Percentiles rank a stretch among this genome's conserved stretches.
These are phyloP conservation scores for Pipistrellus nathusii DNA, from an alignment of 2,797 vertebrate species.

Conservation along the genomic window DNA sequence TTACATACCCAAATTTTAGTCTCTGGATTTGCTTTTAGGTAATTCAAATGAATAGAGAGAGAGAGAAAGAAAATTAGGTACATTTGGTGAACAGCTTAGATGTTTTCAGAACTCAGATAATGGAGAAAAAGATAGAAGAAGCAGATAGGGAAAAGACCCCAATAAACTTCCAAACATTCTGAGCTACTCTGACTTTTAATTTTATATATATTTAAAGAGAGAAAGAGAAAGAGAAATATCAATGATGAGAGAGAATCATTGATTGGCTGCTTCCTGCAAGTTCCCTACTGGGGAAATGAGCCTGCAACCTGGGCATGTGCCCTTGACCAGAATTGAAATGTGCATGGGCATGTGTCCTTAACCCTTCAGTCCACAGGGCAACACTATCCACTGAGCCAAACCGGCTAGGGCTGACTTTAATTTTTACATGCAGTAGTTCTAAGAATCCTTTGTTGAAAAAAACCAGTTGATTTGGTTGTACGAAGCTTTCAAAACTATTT, in stretches of 20 bases:
- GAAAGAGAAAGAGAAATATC: no score
- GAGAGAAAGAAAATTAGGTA: background rate
- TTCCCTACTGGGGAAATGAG: no score
- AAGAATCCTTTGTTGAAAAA: background rate
- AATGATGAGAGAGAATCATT: no score
- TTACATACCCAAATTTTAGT: background rate
- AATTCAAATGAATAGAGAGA: background rate
- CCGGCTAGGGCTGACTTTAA: background rate
- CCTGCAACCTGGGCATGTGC: no score
- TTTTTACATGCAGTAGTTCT: background rate
- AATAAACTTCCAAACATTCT: background rate
- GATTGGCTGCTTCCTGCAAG: no score
- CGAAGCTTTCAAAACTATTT: background rate
- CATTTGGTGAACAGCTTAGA: background rate
- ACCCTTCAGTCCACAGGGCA: no score
- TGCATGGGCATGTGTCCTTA: no score
- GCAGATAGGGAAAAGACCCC: background rate
- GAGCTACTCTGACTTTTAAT: background rate
- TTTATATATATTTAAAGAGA: no score
- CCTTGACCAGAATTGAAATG: no score
- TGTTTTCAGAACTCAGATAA: background rate
- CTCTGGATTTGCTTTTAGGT: background rate
- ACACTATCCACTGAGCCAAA: no score
- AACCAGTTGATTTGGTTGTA: background rate
- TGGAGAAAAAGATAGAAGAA: background rate